Evolutionary conservation across 2,797 vertebrate species (phyloP).

Genomic region (Cephalopachus bancanus): DNA sequence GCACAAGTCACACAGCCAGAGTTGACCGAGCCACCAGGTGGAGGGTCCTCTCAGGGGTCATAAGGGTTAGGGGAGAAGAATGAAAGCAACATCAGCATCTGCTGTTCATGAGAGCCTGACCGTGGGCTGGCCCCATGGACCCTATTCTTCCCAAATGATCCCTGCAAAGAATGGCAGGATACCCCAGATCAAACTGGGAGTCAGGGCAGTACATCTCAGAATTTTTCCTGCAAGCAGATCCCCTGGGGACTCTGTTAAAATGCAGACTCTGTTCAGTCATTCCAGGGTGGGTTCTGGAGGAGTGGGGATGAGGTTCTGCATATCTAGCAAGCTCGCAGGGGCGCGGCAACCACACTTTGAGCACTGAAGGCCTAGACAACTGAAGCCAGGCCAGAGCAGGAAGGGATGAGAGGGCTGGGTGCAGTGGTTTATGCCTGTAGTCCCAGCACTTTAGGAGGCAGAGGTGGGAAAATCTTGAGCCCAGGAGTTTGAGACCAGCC

Average conservation of each 20-base stretch:
- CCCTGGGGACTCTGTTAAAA: background rate
- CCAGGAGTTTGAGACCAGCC: background rate
- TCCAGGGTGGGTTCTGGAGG: background rate
- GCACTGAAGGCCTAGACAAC: background rate
- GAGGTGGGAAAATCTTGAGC: background rate
- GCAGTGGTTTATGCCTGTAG: background rate
- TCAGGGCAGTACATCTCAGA: background rate
- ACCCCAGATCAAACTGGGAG: background rate
- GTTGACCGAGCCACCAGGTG: background rate
- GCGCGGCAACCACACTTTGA: background rate
- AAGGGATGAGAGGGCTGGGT: background rate
- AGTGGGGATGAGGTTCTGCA: background rate
- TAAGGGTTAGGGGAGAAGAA: background rate
- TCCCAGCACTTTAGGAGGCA: background rate
- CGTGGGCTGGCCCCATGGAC: background rate
- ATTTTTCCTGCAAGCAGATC: background rate
- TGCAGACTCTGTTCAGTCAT: too few relatives aligned
- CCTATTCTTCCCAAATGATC: background rate
- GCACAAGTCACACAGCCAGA: slow-evolving; percentile 8
- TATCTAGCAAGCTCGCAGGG: background rate
- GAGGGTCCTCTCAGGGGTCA: background rate
- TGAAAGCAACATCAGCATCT: background rate
- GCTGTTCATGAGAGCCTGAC: background rate
- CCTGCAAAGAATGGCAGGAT: background rate
- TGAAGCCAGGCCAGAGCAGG: background rate